A percentile compares a stretch with the other conserved stretches of the same genome.
Conservation (phyloP, 2,797 vertebrate genomes). For the Coluber constrictor region DNA sequence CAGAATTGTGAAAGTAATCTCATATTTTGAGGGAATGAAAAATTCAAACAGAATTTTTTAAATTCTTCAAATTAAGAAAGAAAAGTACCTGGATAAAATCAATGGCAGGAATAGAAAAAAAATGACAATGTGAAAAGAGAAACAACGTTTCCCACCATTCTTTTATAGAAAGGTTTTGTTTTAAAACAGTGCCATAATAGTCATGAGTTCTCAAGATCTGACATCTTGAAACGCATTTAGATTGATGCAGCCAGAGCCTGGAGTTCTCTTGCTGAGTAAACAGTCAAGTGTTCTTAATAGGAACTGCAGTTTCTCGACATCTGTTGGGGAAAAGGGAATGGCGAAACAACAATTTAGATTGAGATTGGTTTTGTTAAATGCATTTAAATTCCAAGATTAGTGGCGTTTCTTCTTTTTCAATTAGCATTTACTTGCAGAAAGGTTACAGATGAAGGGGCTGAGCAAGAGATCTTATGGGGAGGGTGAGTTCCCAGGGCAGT, state of each 20-base stretch:
- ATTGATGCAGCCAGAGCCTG: constrained; percentile 76
- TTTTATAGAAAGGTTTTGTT: constrained; percentile 78
- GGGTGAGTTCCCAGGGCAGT: constrained; percentile 65
- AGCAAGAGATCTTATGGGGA: constrained; percentile 61
- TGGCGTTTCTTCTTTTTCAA: constrained; percentile 85
- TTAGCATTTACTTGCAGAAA: constrained; percentile 83
- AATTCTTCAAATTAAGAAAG: constrained; percentile 8
- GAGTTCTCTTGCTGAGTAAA: constrained; percentile 79
- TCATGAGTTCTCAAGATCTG: constrained; percentile 75
- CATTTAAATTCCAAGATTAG: constrained; percentile 88
- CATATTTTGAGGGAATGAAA: neutral
- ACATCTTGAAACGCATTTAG: constrained; percentile 77
- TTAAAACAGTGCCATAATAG: constrained; percentile 75
- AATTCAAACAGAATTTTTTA: neutral
- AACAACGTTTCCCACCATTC: constrained; percentile 60
- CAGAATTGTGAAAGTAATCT: neutral
- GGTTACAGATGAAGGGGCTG: constrained; percentile 81
- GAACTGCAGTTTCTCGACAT: constrained; percentile 82
- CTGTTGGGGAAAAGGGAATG: constrained; percentile 82
- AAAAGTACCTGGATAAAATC: constrained; percentile 9
- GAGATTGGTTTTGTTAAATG: constrained; percentile 87
- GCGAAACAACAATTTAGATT: constrained; percentile 80
- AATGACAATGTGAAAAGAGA: constrained; percentile 47
- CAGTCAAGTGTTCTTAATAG: constrained; percentile 84
- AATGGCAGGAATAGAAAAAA: constrained; percentile 31